Percentiles rank a stretch among this genome's conserved stretches.
Evolutionary conservation across 2,113 vertebrate species (phyloP).

Genomic region (Australoheros scitulus): DNA sequence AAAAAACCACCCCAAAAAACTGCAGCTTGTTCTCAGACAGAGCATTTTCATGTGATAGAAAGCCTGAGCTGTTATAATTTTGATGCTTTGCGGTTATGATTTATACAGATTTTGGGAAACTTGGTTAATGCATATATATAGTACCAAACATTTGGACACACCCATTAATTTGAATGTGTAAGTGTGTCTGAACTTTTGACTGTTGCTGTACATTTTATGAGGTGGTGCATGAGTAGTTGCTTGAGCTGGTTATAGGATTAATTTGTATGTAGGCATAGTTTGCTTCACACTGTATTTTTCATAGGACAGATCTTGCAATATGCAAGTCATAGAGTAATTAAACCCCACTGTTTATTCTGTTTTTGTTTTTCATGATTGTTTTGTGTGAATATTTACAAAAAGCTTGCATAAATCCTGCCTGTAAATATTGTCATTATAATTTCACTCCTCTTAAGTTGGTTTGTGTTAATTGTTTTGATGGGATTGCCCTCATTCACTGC

Average conservation of each 20-base stretch:
- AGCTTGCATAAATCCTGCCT: constrained; percentile 25
- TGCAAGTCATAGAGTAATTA: neutral
- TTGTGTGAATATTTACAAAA: neutral
- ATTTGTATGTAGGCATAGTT: neutral
- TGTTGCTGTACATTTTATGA: neutral
- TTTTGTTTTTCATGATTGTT: constrained; percentile 8
- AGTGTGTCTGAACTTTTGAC: too few species aligned
- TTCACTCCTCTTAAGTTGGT: constrained; percentile 44
- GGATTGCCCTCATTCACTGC: constrained; percentile 72
- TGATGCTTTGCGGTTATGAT: neutral
- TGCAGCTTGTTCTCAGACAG: neutral
- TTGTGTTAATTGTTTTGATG: constrained; percentile 60
- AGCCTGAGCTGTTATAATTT: neutral
- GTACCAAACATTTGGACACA: too few species aligned
- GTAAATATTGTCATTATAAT: constrained; percentile 43
- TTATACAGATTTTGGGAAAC: neutral
- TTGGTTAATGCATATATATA: neutral
- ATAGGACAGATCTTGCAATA: neutral
- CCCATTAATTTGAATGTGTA: too few species aligned
- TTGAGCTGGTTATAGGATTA: neutral
- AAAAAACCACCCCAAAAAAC: neutral
- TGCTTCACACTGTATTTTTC: neutral
- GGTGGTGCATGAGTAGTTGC: neutral
- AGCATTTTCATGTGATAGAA: neutral
- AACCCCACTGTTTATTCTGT: neutral